phyloP scores from a whole-genome alignment of 1,140 invertebrate genomes.

The Tetramorium simillimum region DNA sequence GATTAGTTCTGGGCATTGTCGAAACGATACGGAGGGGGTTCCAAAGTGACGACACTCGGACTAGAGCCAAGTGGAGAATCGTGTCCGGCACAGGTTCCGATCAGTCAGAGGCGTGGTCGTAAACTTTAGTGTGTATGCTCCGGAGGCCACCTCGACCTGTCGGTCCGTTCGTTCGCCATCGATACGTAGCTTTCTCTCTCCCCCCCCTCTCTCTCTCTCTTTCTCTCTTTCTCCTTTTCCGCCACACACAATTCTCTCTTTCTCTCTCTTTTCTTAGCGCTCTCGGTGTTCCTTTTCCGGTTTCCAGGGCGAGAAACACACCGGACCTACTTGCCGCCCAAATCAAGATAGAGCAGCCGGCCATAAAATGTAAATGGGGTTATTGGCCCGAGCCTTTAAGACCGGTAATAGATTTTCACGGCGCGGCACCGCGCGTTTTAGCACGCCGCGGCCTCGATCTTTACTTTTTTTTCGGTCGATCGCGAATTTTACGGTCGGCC shows the following conservation, averaged over 20 bases:
- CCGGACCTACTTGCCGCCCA: constrained; percentile 49
- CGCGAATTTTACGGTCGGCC: constrained; percentile 14
- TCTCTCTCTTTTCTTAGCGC: not conserved
- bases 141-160: constrained; percentile 13
- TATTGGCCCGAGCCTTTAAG: constrained; percentile 54
- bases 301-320: constrained; percentile 52
- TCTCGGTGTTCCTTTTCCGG: constrained; percentile 48
- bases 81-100: constrained; percentile 64
- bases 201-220: not conserved
- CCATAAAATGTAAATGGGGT: constrained; percentile 55
- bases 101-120: constrained; percentile 64
- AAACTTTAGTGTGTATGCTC: constrained; percentile 47
- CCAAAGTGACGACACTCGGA: constrained; percentile 17
- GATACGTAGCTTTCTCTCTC: constrained; percentile 37
- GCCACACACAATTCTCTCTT: too few species aligned
- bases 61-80: constrained; percentile 70
- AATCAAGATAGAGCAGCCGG: constrained; percentile 57
- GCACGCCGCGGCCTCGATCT: not conserved
- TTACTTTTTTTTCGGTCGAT: constrained; percentile 16
- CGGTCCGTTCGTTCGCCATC: constrained; percentile 47
- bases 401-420: constrained; percentile 53
- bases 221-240: not conserved
- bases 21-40: constrained; percentile 8
- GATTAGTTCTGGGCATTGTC: constrained; percentile 13
- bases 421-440: constrained; percentile 31